These are phyloP conservation scores for Porites lutea DNA, from an alignment of 64 coral and sea anemone species.

Conservation along the genomic window DNA sequence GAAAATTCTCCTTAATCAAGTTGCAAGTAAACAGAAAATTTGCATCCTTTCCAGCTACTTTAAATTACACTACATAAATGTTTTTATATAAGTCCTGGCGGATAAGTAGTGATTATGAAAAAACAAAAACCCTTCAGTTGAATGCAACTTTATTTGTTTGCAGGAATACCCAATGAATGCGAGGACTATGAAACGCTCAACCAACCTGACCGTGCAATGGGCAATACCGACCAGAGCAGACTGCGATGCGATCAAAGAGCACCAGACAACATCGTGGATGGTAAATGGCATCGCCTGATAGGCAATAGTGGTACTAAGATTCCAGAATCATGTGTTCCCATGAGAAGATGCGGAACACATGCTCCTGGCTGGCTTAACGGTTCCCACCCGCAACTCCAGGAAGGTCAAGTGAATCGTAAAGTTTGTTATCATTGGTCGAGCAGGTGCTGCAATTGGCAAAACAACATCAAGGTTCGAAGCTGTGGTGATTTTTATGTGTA, in stretches of 20 bases:
- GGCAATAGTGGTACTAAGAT: neutral
- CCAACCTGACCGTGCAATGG: neutral
- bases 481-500: neutral
- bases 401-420: neutral
- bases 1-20: too few relatives aligned
- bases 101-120: too few relatives aligned
- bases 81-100: too few relatives aligned
- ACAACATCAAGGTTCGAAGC: neutral
- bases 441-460: neutral
- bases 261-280: neutral
- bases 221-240: neutral
- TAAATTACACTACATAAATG: too few relatives aligned
- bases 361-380: constrained; percentile 5
- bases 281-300: neutral
- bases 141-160: neutral
- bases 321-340: neutral
- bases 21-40: too few relatives aligned
- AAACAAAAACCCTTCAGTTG: too few relatives aligned
- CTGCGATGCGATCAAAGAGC: neutral
- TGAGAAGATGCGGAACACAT: neutral
- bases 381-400: neutral
- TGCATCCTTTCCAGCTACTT: too few relatives aligned
- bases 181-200: neutral
- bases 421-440: neutral
- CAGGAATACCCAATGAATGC: neutral